Conservation (phyloP, 2,113 vertebrate species). For the Leptocoma aspasia region DNA sequence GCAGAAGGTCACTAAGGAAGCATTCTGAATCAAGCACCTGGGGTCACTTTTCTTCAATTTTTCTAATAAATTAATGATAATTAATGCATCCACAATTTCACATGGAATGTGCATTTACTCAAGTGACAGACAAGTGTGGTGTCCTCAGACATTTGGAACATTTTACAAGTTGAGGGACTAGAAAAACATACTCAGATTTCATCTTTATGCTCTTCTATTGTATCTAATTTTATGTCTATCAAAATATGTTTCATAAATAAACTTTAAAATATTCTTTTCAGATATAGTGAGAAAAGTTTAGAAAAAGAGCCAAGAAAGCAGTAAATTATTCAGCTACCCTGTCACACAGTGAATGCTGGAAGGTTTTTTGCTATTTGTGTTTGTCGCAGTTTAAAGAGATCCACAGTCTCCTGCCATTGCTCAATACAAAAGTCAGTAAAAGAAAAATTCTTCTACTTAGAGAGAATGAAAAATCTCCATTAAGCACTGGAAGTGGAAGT, state of each 20-base stretch:
- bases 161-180: background rate
- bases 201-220: background rate
- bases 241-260: background rate
- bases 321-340: background rate
- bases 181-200: background rate
- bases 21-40: background rate
- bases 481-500: background rate
- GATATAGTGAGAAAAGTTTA: background rate
- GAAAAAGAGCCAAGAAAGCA: background rate
- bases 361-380: background rate
- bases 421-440: background rate
- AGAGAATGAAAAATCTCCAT: background rate
- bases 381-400: background rate
- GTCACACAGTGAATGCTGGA: background rate
- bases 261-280: background rate
- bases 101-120: background rate
- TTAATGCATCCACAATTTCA: background rate
- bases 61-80: background rate
- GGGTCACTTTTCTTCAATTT: background rate
- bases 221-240: background rate
- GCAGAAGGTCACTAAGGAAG: background rate
- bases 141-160: background rate
- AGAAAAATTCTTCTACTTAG: background rate
- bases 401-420: background rate
- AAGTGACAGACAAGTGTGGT: background rate